Evolutionary conservation across 2,888 invertebrate genomes (phyloP), one percentile per base, ranked within the genome.

Genomic region (Dicycla oo): DNA sequence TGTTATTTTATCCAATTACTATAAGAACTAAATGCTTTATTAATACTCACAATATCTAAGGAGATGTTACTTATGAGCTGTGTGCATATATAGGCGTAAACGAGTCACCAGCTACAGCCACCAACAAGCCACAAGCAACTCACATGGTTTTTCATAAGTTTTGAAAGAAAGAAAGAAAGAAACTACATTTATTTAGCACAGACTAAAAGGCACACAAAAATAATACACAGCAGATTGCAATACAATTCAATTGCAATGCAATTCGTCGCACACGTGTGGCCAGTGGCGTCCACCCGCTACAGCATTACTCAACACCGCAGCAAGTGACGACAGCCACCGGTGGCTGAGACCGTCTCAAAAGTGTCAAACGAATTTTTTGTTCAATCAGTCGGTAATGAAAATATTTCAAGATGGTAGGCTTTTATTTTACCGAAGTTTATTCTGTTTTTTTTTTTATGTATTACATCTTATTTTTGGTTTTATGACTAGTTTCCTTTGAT

Each of bases 351-450:
- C 4, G 34, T 61, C 13, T 15, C 13, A 30, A 26, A 43, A 61
- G 40, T n/a, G n/a, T 26, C 38, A 13, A 13, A 13, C 13, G 2
- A 23, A 5, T 26, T 54, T 72, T n/a, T 40, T 73, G 20, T 38
- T 47, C n/a, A 40, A 57, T 49, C 18, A 40, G 6, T 40, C 7
- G 6, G 15, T 6, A 47, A 40, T 4, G 1, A 20, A 47, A 40
- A 58, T 47, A n/a, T 30, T 58, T 15, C 10, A 73, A 38, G 13
- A 54, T 38, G n/a, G 11, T 70, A 43, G 20, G 18, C 45, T 56
- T 45, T 26, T 47, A 69, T 40, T 47, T 47, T 45, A 7, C 6
- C n/a, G 26, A 43, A 18, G n/a, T 15, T 23, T 3, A 13, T 13
- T 11, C 3, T n/a, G n/a, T 63, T 74, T 34, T 51, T 5, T 13